A percentile compares a stretch with the other conserved stretches of the same genome.
Evolutionary conservation across 2,113 vertebrate genomes (phyloP).

Genomic region (Urocynchramus pylzowi): DNA sequence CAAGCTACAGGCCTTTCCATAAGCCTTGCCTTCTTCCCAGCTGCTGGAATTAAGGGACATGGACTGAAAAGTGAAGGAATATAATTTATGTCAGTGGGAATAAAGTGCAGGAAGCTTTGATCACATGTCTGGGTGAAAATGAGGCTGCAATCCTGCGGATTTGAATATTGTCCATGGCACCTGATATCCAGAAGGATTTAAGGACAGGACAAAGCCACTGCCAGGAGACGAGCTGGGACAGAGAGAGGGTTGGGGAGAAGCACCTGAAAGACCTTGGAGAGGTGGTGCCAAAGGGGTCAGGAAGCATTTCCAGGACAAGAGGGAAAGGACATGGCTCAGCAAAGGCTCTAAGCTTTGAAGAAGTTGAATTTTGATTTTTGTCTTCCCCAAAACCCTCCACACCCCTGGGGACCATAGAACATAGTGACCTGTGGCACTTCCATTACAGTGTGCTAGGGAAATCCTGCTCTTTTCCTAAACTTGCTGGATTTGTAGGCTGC

Average conservation of each 20-base stretch:
- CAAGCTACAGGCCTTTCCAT: background rate
- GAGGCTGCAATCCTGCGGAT: background rate
- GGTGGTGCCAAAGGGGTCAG: background rate
- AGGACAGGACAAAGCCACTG: background rate
- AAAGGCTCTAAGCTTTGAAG: background rate
- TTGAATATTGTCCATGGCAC: background rate
- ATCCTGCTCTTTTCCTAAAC: background rate
- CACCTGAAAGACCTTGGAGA: background rate
- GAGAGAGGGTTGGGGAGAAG: background rate
- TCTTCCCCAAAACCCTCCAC: background rate
- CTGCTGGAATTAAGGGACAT: background rate
- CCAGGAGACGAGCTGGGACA: background rate
- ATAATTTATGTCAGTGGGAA: background rate
- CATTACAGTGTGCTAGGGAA: background rate
- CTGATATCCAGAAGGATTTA: background rate
- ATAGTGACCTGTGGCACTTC: rapidly evolving
- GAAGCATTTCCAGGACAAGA: background rate
- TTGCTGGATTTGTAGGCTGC: background rate
- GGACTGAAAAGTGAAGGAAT: background rate
- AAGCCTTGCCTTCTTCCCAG: background rate
- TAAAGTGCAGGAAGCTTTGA: background rate
- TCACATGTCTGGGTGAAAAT: background rate
- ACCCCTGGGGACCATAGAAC: background rate
- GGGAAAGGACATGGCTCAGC: background rate
- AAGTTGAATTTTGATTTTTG: background rate